Conservation (phyloP, 2,113 vertebrate species). For the Seriola quinqueradiata region DNA sequence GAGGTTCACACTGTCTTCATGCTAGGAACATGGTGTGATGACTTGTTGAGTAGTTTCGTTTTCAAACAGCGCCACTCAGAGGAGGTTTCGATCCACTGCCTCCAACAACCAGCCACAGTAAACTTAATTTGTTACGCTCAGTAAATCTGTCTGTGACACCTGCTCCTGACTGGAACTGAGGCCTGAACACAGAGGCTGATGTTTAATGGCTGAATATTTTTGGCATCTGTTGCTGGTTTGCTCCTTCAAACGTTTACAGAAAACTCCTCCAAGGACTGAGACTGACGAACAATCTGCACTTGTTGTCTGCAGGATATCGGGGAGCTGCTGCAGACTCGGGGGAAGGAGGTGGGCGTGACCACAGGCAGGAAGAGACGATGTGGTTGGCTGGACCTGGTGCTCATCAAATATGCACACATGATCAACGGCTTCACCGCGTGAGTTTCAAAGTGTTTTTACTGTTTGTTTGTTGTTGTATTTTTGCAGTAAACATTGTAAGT, state of each 20-base stretch:
- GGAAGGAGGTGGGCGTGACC: constrained; percentile 96
- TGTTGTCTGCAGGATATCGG: constrained; percentile 87
- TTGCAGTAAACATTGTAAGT: neutral
- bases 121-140: neutral
- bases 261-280: neutral
- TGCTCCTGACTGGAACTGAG: neutral
- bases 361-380: constrained; percentile 97
- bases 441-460: constrained; percentile 72
- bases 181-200: neutral
- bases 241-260: neutral
- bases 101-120: neutral
- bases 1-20: neutral
- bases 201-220: neutral
- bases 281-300: neutral
- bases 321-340: constrained; percentile 91
- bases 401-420: constrained; percentile 97
- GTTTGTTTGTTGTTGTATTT: neutral
- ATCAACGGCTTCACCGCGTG: constrained; percentile 99
- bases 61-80: constrained; percentile 42
- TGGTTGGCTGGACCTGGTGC: constrained; percentile 97
- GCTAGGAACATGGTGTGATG: neutral
- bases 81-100: neutral
- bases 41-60: neutral
- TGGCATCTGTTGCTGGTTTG: neutral
- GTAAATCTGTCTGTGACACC: neutral